These are phyloP conservation scores for Parauchenoglanis punctatus DNA, from an alignment of 2,797 vertebrate genomes.

Conservation along the genomic window DNA sequence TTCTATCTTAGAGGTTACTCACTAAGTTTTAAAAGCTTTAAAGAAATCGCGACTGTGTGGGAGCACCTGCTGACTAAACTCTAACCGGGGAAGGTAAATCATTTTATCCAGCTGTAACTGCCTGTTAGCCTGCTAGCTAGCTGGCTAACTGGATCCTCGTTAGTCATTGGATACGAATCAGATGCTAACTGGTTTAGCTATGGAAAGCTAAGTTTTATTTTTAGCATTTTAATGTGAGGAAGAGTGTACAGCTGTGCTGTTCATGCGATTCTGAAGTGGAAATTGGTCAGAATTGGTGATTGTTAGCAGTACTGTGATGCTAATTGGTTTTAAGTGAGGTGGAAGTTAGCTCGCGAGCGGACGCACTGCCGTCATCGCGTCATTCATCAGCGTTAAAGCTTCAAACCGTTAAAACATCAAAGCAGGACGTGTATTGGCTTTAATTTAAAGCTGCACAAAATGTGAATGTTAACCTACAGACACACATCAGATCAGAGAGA, in stretches of 20 bases:
- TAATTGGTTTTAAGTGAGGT: background rate
- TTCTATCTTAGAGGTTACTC: background rate
- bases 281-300: background rate
- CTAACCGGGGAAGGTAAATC: conserved; percentile 56
- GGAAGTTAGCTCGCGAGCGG: background rate
- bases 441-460: background rate
- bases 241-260: background rate
- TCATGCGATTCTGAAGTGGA: background rate
- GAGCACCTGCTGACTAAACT: background rate
- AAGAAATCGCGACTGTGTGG: conserved; percentile 6
- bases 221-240: background rate
- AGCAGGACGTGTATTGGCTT: too few species aligned
- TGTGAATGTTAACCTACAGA: too few species aligned
- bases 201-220: background rate
- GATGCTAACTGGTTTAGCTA: background rate
- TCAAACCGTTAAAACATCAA: background rate
- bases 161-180: background rate
- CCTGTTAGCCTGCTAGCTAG: conserved; percentile 47
- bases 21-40: background rate
- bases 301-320: background rate
- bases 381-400: background rate
- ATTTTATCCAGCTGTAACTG: conserved; percentile 35
- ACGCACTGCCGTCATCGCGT: background rate
- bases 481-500: background rate
- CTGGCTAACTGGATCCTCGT: conserved; percentile 4